Percentiles rank a stretch among this genome's conserved stretches.
Evolutionary conservation across 2,888 invertebrate genomes (phyloP).

Genomic region (Tipula lateralis): DNA sequence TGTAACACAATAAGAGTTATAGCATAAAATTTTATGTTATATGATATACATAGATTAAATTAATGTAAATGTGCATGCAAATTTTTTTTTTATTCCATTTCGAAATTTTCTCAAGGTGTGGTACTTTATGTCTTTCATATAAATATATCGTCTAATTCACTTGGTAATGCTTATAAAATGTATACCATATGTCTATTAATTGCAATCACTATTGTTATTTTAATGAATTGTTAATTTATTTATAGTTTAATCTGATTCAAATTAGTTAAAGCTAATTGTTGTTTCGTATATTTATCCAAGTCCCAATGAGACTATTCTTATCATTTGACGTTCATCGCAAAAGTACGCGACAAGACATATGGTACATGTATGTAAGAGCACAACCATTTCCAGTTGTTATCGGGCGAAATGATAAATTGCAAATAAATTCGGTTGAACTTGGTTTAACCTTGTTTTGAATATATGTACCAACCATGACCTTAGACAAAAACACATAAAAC

Average conservation of each 20-base stretch:
- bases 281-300: background rate
- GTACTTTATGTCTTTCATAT: background rate
- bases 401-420: background rate
- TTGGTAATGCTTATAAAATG: background rate
- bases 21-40: background rate
- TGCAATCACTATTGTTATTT: background rate
- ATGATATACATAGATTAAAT: conserved; percentile 14
- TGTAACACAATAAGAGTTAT: background rate
- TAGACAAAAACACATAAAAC: background rate
- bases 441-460: conserved; percentile 11
- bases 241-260: background rate
- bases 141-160: background rate
- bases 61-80: conserved; percentile 11
- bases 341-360: background rate
- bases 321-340: background rate
- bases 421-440: conserved; percentile 11
- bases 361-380: background rate
- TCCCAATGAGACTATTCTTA: background rate
- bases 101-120: conserved; percentile 9
- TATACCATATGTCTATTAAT: background rate
- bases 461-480: conserved; percentile 11
- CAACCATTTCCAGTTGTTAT: background rate
- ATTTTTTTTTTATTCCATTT: background rate
- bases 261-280: background rate
- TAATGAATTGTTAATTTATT: conserved; percentile 16